Conservation (phyloP, 2,113 vertebrate species). For the Peromyscus maniculatus region DNA sequence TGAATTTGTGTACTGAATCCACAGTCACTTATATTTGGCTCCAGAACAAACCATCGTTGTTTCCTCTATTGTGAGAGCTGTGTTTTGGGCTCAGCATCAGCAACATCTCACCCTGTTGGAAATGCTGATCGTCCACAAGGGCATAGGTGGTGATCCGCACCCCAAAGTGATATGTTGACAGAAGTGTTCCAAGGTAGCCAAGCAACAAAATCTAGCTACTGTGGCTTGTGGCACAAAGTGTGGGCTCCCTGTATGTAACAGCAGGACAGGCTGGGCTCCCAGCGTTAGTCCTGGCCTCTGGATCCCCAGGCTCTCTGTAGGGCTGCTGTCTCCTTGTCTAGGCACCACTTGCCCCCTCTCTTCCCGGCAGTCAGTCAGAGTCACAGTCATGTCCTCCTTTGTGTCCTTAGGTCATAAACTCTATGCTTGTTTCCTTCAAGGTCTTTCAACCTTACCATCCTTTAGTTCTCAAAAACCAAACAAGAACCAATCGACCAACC, state of each 20-base stretch:
- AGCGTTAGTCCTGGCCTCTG: neutral
- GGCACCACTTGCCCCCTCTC: neutral
- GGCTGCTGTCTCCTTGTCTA: neutral
- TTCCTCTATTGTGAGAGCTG: neutral
- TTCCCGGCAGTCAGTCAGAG: neutral
- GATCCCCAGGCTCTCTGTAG: neutral
- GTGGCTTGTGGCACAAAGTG: neutral
- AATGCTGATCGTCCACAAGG: neutral
- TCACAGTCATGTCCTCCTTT: neutral
- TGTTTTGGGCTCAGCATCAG: neutral
- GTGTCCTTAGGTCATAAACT: neutral
- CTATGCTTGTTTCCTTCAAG: neutral
- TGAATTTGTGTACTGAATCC: neutral
- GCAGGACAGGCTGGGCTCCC: neutral
- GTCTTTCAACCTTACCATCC: neutral
- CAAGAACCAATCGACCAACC: neutral
- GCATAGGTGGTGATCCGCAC: neutral
- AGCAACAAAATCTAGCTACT: neutral
- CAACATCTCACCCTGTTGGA: neutral
- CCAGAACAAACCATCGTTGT: neutral
- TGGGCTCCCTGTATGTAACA: neutral
- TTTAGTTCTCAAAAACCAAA: neutral
- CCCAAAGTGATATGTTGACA: neutral
- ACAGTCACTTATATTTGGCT: neutral
- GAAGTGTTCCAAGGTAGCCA: neutral